Conservation (phyloP, 2,797 vertebrate species). For the Enteromius trimaculatus region DNA sequence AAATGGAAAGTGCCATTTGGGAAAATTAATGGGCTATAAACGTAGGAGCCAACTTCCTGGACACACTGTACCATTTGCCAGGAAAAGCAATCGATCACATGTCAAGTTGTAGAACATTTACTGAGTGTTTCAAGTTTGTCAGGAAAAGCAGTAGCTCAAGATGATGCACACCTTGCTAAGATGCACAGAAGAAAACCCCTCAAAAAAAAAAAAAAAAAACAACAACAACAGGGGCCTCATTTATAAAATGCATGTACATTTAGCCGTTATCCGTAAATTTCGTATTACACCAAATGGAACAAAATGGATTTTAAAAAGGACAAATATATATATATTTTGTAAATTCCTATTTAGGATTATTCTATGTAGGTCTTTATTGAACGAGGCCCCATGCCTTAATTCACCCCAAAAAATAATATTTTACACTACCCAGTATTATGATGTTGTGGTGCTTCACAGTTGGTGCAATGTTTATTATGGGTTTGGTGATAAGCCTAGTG, state of each 20-base stretch:
- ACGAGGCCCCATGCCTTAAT: neutral
- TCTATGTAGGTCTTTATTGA: neutral
- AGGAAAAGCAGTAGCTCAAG: slow-evolving; percentile 35
- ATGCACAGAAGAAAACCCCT: neutral
- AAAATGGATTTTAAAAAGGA: neutral
- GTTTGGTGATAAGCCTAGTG: neutral
- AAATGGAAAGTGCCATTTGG: slow-evolving; percentile 50
- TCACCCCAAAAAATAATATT: neutral
- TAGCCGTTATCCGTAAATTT: neutral
- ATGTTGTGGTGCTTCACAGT: neutral
- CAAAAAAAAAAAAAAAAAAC: neutral
- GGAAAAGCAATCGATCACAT: slow-evolving; percentile 53
- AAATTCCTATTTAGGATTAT: neutral
- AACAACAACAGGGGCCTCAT: neutral
- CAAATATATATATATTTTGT: neutral
- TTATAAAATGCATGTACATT: neutral
- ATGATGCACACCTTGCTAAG: neutral
- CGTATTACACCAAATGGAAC: neutral
- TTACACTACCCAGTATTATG: neutral
- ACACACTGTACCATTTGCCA: slow-evolving; percentile 40
- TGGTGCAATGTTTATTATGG: neutral
- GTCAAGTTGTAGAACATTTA: slow-evolving; percentile 25
- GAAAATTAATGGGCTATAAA: slow-evolving; percentile 53
- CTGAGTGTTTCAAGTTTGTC: slow-evolving; percentile 38
- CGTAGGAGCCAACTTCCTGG: slow-evolving; percentile 41